Evolutionary conservation across 2,113 vertebrate genomes (phyloP), one percentile per base, ranked within the genome.

Genomic region (Pao palembangensis): DNA sequence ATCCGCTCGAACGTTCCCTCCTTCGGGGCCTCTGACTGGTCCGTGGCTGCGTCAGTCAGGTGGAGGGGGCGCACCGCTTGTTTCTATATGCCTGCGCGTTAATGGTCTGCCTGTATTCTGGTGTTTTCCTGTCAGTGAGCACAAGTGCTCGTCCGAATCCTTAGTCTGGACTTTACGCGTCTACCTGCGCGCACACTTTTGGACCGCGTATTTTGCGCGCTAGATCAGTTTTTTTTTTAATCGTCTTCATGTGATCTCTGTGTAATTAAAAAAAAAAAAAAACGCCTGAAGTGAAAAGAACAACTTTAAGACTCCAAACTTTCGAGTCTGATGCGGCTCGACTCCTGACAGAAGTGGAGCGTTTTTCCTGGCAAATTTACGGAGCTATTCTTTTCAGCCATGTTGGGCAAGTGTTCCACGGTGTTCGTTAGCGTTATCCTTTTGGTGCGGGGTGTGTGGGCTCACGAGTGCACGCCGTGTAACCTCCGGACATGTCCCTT

Each of bases 381-480:
- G 11, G 20, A 51, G 6, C 34, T 48, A 43, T n/a, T 75, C 41
- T 51, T 63, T 34, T 31, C 7, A 72, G 83, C 59, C 70, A 91
- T 92, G 89, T 75, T 80, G 73, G 55, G 18, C 57, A 76, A 84
- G 72, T 74, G 63, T 50, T 64, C 69, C 58, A 44, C 73, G 12
- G 64, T 72, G 64, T 31, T 89, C 2, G 15, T 88, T 46, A 65
- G 62, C 17, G 71, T 85, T 51, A 80, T 86, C 4, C 65, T 87
- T 52, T 43, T 89, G 76, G 69, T 80, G 51, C 88, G 82, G 19
- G 84, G 63, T 58, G 68, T 84, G 15, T 60, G 60, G 52, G 85
- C 85, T 57, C 70, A 78, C 2, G 85, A 87, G 65, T 92, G 91
- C 75, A 70, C 88, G 64, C 88, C 90, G 43, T 92, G 91, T 67